Conservation (phyloP, 2,888 invertebrate species). For the Camponotus fellah region DNA sequence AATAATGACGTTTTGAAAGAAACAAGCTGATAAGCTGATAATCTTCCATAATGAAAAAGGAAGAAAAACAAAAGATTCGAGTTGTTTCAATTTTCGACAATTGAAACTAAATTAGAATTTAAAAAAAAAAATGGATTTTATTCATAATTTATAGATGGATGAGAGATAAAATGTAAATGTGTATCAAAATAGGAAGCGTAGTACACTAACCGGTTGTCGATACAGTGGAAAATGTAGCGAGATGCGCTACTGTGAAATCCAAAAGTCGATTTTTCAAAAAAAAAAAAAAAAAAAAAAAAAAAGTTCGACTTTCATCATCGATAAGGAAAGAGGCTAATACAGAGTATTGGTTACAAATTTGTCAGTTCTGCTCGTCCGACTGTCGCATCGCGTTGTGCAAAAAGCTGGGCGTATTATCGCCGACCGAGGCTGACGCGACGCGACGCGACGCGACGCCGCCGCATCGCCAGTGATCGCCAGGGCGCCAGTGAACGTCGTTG, state of each 20-base stretch:
- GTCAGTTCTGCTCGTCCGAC: slow-evolving; percentile 48
- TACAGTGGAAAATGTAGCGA: slow-evolving; percentile 1
- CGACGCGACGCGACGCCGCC: slow-evolving; percentile 77
- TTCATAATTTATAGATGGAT: neutral
- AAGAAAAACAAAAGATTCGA: neutral
- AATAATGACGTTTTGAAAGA: too few relatives aligned
- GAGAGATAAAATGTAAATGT: neutral
- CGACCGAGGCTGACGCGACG: slow-evolving; percentile 76
- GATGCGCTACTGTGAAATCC: neutral
- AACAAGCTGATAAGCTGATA: too few relatives aligned
- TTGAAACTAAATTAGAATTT: neutral
- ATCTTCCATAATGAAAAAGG: neutral
- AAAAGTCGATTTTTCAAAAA: neutral
- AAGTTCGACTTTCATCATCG: neutral
- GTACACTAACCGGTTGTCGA: neutral
- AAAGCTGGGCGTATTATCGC: slow-evolving; percentile 77
- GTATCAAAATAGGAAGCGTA: neutral
- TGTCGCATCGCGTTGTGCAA: slow-evolving; percentile 68
- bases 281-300: neutral
- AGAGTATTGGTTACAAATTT: neutral
- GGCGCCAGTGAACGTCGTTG: neutral
- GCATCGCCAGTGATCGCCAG: neutral
- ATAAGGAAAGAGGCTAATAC: neutral
- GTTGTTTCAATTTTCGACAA: too few relatives aligned
- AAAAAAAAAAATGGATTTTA: neutral